Percentiles rank a stretch among this genome's conserved stretches.
Conservation (phyloP, 2,113 vertebrate genomes). For the Megaceryle maxima region DNA sequence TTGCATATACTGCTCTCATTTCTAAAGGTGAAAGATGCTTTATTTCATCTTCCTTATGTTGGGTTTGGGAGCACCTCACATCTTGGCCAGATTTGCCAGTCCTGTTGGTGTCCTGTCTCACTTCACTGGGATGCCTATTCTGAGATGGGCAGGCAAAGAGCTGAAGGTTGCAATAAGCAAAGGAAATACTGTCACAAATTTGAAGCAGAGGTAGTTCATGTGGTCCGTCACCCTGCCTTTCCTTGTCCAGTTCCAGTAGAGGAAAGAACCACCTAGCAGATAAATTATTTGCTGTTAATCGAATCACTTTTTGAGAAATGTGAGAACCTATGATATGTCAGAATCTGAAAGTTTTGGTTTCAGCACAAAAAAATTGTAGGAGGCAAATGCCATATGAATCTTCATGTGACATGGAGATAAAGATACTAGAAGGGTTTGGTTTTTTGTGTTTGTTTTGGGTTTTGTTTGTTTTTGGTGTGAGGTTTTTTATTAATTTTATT, state of each 20-base stretch:
- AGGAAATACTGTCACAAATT: background rate
- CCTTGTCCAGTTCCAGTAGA: background rate
- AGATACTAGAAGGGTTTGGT: background rate
- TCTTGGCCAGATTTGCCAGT: background rate
- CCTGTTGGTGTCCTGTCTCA: background rate
- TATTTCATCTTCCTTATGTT: background rate
- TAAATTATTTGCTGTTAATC: background rate
- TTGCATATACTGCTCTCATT: background rate
- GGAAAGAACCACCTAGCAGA: background rate
- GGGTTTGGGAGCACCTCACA: background rate
- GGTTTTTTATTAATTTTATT: background rate
- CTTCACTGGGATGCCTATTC: background rate
- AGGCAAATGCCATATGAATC: background rate
- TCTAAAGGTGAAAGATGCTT: background rate
- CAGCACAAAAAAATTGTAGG: background rate
- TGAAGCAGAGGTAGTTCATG: background rate
- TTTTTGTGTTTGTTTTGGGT: too few species aligned
- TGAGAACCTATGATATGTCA: background rate
- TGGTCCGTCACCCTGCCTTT: background rate
- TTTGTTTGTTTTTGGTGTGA: too few species aligned
- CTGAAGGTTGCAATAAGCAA: background rate
- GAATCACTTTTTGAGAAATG: background rate
- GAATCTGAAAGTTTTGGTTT: background rate
- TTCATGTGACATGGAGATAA: background rate
- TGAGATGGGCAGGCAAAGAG: background rate